Conservation (phyloP, 2,797 vertebrate genomes). For the Peromyscus melanophrys region DNA sequence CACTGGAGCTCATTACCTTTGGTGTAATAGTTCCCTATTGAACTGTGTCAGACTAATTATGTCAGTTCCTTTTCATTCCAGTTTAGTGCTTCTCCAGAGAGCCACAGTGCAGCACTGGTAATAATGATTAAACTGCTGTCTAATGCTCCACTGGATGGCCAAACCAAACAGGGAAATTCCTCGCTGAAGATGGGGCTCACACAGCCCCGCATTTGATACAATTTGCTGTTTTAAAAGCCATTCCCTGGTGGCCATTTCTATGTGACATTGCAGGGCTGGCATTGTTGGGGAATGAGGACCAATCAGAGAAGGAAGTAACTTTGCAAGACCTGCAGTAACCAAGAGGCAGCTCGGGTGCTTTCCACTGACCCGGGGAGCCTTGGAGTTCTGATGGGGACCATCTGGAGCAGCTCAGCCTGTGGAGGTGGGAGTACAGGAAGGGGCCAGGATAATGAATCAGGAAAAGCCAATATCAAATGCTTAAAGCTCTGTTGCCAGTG, state of each 20-base stretch:
- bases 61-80: conserved; percentile 82
- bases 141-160: conserved; percentile 72
- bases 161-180: conserved; percentile 67
- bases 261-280: neutral
- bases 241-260: conserved; percentile 42
- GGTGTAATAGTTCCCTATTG: conserved; percentile 84
- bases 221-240: conserved; percentile 65
- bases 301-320: neutral
- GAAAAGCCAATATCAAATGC: conserved; percentile 67
- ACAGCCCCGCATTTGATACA: neutral
- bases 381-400: neutral
- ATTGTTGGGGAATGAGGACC: neutral
- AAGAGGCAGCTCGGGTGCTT: conserved; percentile 6
- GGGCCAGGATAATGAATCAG: conserved; percentile 68
- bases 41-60: conserved; percentile 85
- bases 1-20: conserved; percentile 84
- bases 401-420: neutral
- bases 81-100: conserved; percentile 83
- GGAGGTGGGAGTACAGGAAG: neutral
- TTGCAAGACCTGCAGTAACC: neutral
- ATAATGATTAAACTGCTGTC: conserved; percentile 83
- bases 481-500: conserved; percentile 69
- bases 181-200: conserved; percentile 35
- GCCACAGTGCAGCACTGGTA: conserved; percentile 76
- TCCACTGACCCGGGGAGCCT: neutral